Percentiles rank a stretch among this genome's conserved stretches.
These are phyloP conservation scores for Apamea crenata DNA, from an alignment of 2,888 invertebrate genomes.

Conservation along the genomic window DNA sequence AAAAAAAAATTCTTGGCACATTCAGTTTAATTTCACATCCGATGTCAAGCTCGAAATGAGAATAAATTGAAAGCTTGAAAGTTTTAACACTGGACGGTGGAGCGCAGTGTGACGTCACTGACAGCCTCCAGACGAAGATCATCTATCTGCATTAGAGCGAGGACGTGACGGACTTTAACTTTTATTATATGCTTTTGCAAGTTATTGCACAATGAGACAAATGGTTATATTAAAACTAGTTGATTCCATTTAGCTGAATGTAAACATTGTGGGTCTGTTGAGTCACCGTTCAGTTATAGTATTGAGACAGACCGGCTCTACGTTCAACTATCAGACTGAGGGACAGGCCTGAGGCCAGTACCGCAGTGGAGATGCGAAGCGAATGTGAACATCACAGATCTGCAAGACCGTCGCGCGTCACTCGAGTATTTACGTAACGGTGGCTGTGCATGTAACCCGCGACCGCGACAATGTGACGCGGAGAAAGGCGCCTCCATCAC, in stretches of 20 bases:
- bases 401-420: neutral
- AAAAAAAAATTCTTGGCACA: neutral
- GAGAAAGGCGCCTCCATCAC: slow-evolving; percentile 14
- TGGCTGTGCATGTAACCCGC: slow-evolving; percentile 1
- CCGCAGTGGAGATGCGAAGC: too few species aligned
- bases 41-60: neutral
- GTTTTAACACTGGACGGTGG: neutral
- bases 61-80: neutral
- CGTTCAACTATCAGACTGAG: neutral
- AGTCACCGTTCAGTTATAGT: neutral
- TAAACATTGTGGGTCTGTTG: neutral
- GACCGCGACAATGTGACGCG: slow-evolving; percentile 12
- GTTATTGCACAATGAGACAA: neutral
- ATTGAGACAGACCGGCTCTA: neutral
- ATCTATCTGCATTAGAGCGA: neutral
- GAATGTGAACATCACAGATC: too few species aligned
- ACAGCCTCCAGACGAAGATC: neutral
- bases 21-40: neutral
- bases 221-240: neutral
- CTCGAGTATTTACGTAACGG: slow-evolving; percentile 4
- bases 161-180: neutral
- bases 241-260: too few species aligned
- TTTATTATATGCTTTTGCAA: neutral
- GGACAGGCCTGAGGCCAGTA: neutral
- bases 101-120: neutral